Percentiles rank a stretch among this genome's conserved stretches.
Evolutionary conservation across 2,113 vertebrate species (phyloP).

Genomic region (Pongo pygmaeus): DNA sequence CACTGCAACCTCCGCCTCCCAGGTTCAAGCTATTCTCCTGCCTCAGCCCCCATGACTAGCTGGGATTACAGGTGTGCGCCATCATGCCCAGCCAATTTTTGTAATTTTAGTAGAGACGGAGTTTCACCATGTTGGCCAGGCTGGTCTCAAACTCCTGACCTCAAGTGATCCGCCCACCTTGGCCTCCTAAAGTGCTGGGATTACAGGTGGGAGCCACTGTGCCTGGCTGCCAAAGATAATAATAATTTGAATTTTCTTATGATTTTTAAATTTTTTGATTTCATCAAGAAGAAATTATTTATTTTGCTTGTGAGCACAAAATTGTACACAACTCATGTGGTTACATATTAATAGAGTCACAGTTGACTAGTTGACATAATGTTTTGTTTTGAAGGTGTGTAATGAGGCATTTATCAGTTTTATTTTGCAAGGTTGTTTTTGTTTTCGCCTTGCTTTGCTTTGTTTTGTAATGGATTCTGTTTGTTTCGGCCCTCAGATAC

Average conservation of each 20-base stretch:
- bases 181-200: too few species aligned
- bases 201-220: fast-evolving
- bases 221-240: background rate
- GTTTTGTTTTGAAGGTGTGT: background rate
- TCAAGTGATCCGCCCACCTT: too few species aligned
- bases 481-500: background rate
- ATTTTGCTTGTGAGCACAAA: background rate
- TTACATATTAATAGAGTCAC: background rate
- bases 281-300: background rate
- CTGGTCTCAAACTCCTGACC: too few species aligned
- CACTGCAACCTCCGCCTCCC: too few species aligned
- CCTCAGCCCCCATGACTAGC: too few species aligned
- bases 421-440: background rate
- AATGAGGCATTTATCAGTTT: conserved; percentile 30
- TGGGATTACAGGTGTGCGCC: too few species aligned
- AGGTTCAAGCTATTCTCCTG: too few species aligned
- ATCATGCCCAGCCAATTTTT: too few species aligned
- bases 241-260: background rate
- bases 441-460: background rate
- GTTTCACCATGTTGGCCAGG: too few species aligned
- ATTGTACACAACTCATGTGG: background rate
- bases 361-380: background rate
- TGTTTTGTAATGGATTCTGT: background rate
- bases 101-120: too few species aligned
- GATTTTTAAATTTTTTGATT: background rate